These are phyloP conservation scores for Cygnus olor DNA, from an alignment of 2,797 vertebrate species.

Conservation along the genomic window DNA sequence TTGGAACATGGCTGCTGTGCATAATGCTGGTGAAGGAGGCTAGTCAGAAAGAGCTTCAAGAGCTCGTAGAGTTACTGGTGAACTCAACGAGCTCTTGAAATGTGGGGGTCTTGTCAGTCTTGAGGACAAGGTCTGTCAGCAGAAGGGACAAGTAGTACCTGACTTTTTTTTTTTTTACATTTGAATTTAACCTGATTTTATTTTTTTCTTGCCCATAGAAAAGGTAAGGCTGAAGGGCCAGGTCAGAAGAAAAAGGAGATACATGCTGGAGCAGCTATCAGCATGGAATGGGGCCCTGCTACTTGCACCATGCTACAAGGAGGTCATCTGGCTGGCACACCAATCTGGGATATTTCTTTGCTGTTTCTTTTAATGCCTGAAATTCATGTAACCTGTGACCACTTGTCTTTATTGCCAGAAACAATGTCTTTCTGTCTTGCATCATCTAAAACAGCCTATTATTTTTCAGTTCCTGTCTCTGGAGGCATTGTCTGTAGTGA, in stretches of 20 bases:
- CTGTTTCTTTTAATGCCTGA: background rate
- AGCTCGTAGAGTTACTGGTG: background rate
- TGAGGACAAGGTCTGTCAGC: background rate
- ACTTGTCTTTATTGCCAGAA: slow-evolving; percentile 50
- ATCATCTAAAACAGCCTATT: background rate
- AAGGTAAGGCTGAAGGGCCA: background rate
- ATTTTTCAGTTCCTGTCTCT: background rate
- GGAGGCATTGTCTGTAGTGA: slow-evolving; percentile 40
- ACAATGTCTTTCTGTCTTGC: background rate
- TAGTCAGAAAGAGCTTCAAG: background rate
- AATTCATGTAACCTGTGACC: slow-evolving; percentile 67
- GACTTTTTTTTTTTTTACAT: background rate
- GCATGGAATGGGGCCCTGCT: background rate
- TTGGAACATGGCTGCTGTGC: background rate
- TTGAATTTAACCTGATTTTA: background rate
- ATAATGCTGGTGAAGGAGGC: background rate
- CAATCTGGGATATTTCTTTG: background rate
- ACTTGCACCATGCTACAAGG: background rate
- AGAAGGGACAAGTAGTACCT: background rate
- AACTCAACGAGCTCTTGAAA: background rate
- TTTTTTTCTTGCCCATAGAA: background rate
- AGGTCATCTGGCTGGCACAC: background rate
- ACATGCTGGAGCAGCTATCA: background rate
- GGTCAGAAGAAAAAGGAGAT: background rate
- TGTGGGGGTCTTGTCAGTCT: background rate